phyloP scores from a whole-genome alignment of 64 coral and sea anemone species.

The Dendrophyllia cribrosa region DNA sequence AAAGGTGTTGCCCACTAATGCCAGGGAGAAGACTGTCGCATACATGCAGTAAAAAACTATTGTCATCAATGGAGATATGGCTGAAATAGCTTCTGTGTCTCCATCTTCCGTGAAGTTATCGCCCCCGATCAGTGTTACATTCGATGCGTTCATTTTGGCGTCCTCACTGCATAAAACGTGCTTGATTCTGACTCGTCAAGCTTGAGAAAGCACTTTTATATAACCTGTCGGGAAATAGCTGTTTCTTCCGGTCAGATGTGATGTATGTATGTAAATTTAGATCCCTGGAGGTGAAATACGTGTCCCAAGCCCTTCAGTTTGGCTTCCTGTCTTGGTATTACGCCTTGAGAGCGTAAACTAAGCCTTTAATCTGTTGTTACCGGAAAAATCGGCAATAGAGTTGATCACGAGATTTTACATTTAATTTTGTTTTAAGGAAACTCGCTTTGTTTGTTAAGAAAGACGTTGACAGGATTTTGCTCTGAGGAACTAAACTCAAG shows the following conservation, averaged over 20 bases:
- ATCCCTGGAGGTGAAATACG: background rate
- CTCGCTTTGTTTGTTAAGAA: too few species aligned
- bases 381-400: too few species aligned
- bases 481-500: too few species aligned
- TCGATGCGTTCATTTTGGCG: background rate
- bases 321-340: constrained; percentile 10
- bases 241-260: background rate
- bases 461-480: too few species aligned
- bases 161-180: background rate
- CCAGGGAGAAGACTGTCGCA: constrained; percentile 53
- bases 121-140: background rate
- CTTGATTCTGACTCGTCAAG: background rate
- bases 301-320: background rate
- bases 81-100: background rate
- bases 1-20: constrained; percentile 80
- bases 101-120: background rate
- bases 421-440: too few species aligned
- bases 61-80: constrained; percentile 19
- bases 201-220: background rate
- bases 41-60: constrained; percentile 26
- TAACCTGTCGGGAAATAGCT: background rate
- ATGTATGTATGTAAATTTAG: constrained; percentile 3
- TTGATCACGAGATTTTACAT: too few species aligned
- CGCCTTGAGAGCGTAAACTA: background rate
- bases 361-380: too few species aligned